Conservation (phyloP, 2,888 invertebrate species). For the Pherbina coryleti region DNA sequence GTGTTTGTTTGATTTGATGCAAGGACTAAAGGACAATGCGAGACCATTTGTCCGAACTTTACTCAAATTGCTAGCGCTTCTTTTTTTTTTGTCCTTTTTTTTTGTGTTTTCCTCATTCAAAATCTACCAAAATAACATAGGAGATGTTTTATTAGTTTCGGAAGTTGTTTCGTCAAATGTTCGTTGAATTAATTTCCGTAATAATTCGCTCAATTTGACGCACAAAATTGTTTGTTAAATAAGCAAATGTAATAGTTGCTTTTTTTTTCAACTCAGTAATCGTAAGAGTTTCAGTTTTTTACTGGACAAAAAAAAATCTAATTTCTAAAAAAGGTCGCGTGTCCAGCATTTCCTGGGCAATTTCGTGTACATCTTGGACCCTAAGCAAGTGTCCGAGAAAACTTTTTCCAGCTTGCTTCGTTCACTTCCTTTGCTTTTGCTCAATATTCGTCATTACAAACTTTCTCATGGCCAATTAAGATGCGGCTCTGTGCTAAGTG, state of each 20-base stretch:
- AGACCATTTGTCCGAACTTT: slow-evolving; percentile 25
- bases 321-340: neutral
- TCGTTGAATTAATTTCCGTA: neutral
- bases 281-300: neutral
- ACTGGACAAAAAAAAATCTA: neutral
- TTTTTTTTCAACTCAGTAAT: neutral
- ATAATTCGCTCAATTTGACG: slow-evolving; percentile 36
- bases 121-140: slow-evolving; percentile 25
- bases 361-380: neutral
- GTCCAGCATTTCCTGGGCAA: slow-evolving; percentile 5
- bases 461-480: slow-evolving; percentile 16
- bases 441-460: neutral
- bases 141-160: slow-evolving; percentile 44
- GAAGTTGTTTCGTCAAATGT: slow-evolving; percentile 30
- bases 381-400: neutral
- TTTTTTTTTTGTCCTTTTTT: slow-evolving; percentile 3
- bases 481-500: neutral
- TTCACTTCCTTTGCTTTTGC: neutral
- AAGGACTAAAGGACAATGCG: slow-evolving; percentile 17
- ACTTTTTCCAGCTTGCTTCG: neutral
- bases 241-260: neutral
- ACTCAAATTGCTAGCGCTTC: slow-evolving; percentile 14
- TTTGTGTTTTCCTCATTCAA: slow-evolving; percentile 26
- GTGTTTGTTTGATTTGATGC: neutral
- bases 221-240: slow-evolving; percentile 17